Base-by-base conservation (phyloP, 2,888 invertebrate species). In the Lucinisca nassula region DNA sequence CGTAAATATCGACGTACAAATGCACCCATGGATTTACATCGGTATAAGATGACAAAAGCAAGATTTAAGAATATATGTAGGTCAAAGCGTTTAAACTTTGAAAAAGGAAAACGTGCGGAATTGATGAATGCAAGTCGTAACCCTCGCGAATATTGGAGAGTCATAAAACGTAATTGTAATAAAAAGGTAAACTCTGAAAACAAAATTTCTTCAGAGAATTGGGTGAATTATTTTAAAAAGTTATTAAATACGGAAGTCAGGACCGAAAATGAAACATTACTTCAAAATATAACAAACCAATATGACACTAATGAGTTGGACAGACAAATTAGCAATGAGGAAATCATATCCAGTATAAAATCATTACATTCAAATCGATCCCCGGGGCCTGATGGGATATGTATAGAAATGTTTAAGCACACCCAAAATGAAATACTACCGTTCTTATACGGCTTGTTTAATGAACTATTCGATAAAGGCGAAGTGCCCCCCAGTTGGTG, bases 401-500 rank as follows among this genome's bases (percentile, higher is more conserved):
- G 61, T 27, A 61, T 61, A 27, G 61, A 61, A 17, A 61, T 61
- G 61, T 61, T 30, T 61, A 61, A 61, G 30, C 27, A 4, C 27
- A 30, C 30, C 30, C 6, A 27, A 27, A 30, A 61, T 17, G 32
- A 72, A 49, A 79, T 83, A 27, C 24, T 73, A 17, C 81, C 77
- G 8, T 85, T 72, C 78, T 72, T 85, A 24, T 45, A 37, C n/a
- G 17, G 51, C 0, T 51, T 82, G 17, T 82, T 82, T 67, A 85
- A 79, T 51, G 35, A 67, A 30, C 82, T 85, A 35, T 88, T 45
- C 79, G 58, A 82, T 35, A 49, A 55, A 1, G 79, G 77, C 14
- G 17, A 72, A 27, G 85, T 85, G 40, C 85, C 84, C 6, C 61
- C 70, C 8, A n/a, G 40, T n/a, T 85, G 85, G 88, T 37, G 27